phyloP scores from a whole-genome alignment of 1,140 invertebrate genomes.

The Oreohelix idahoensis region DNA sequence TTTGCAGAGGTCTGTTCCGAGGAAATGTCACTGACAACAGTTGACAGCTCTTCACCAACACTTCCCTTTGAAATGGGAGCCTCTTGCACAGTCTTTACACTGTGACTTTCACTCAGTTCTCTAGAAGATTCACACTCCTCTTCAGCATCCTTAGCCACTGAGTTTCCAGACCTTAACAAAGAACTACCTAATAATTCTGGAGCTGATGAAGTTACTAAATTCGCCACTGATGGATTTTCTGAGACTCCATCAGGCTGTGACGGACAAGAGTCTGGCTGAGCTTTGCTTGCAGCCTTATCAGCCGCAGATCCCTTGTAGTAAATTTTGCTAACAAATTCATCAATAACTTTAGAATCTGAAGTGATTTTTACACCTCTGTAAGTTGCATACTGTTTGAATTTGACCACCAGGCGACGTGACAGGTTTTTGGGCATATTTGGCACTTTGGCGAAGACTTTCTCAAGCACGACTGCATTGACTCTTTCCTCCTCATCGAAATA shows the following conservation, averaged over 20 bases:
- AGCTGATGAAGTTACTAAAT: not conserved
- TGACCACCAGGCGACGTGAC: constrained; percentile 20
- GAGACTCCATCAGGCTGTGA: not conserved
- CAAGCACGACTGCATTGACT: constrained; percentile 19
- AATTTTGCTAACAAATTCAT: constrained; percentile 41
- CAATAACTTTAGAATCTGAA: constrained; percentile 32
- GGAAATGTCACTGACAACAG: not conserved
- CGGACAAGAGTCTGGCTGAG: not conserved
- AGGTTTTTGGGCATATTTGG: constrained; percentile 37
- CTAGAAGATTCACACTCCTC: not conserved
- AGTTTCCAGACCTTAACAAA: not conserved
- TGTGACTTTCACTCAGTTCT: not conserved
- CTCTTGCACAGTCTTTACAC: not conserved
- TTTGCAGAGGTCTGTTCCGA: not conserved
- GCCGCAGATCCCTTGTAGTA: constrained; percentile 9
- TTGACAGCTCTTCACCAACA: not conserved
- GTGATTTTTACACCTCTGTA: constrained; percentile 30
- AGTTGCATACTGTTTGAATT: constrained; percentile 35
- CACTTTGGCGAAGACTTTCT: constrained; percentile 36
- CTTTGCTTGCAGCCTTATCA: not conserved
- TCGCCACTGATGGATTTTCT: not conserved
- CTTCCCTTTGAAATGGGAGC: not conserved
- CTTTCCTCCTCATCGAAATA: constrained; percentile 28
- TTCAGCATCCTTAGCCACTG: not conserved
- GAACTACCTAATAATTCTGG: not conserved